phyloP scores from a whole-genome alignment of 2,888 invertebrate genomes.

The Venustoraphidia nigricollis region DNA sequence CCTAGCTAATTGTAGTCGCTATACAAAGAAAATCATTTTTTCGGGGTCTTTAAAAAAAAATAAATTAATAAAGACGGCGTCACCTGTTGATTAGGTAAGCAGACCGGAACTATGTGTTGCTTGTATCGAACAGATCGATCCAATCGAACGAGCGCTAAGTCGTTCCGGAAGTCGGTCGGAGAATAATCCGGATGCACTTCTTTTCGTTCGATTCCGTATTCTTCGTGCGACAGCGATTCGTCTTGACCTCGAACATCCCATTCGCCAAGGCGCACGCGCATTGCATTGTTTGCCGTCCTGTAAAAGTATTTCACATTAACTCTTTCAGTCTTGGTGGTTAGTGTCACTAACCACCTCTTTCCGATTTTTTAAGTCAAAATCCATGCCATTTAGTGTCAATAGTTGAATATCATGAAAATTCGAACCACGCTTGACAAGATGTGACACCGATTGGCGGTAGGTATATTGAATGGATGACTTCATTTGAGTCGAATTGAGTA shows the following conservation, averaged over 20 bases:
- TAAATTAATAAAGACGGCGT: not conserved
- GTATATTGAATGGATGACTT: no score
- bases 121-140: constrained; percentile 73
- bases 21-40: no score
- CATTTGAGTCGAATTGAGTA: no score
- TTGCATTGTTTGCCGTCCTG: constrained; percentile 76
- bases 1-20: no score
- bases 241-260: constrained; percentile 81
- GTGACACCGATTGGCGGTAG: no score
- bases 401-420: no score
- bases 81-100: constrained; percentile 59
- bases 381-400: no score
- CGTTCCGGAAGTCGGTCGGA: constrained; percentile 81
- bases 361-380: no score
- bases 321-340: no score
- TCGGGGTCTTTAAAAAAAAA: no score
- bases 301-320: constrained; percentile 12
- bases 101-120: constrained; percentile 86
- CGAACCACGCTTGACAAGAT: no score
- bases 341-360: no score
- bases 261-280: constrained; percentile 79
- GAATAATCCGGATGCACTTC: constrained; percentile 86
- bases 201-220: constrained; percentile 74
- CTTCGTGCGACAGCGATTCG: constrained; percentile 73
- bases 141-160: constrained; percentile 68